Base-by-base conservation (phyloP, 2,113 vertebrate species). In the Nettapus auritus region DNA sequence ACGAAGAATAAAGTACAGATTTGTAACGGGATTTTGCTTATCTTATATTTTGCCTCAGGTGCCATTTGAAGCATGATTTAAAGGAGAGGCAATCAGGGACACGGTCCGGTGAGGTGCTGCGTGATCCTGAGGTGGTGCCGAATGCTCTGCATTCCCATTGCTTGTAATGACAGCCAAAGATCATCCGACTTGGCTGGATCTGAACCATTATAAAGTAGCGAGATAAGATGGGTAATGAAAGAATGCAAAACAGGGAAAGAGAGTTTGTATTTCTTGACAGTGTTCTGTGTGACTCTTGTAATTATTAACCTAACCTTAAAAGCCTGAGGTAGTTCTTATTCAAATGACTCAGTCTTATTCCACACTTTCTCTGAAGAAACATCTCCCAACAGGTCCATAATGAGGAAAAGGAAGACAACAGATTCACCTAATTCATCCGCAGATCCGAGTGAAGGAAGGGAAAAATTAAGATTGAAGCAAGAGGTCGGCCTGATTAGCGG, bases 401-500 rank as follows among this genome's bases (percentile, higher is more conserved):
- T 97, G 93, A 94, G 80, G 50, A 64, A 38, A 82, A 96, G 85
- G 82, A 90, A 79, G 59, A 70, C 50, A 67, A 18, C 50, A 52
- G 86, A 56, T 36, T 56, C 78, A 20, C 4, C 15, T 53, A 12
- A 16, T 64, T 23, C 31, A 1, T 63, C 66, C 14, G 17, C 59
- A 9, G 68, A 82, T 68, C 50, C 7, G 38, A 94, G 29, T 4
- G n/a, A 68, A 62, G 63, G 20, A 19, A 31, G 50, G 23, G 85
- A 94, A 62, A 91, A 94, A n/a, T 71, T 98, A 63, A 91, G 53
- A 40, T 83, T 98, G 81, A 96, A 96, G 63, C 89, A 80, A 70
- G 97, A 98, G 38, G 87, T 98, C 0, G 94, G 97, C 28, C 71
- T 99, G 77, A 89, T 98, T 74, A 98, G 98, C 0, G 91, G 98